Base-by-base conservation (phyloP, 2,113 vertebrate genomes). In the Tamias sibiricus region DNA sequence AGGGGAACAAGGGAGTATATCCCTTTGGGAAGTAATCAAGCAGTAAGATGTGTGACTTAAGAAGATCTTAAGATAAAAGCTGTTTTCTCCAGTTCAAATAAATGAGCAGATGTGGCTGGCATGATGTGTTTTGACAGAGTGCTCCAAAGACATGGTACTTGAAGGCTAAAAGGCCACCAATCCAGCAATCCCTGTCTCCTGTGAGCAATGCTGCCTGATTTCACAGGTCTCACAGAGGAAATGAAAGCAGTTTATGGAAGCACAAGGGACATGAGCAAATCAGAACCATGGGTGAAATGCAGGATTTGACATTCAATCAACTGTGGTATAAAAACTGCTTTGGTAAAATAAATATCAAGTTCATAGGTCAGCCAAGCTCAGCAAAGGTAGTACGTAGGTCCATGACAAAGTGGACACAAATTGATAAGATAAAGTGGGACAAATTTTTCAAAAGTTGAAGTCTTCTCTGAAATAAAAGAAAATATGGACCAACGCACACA, bases 81-180 rank as follows among this genome's bases (percentile, higher is more conserved):
- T 95, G 76, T 95, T 94, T 91, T 69, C 72, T 90, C 69, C 83
- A 26, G 47, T 95, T 97, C 37, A 57, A 40, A 47, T 64, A 85
- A 97, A 83, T 90, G 95, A 89, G 30, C 83, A 96, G 82, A 92
- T 94, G 87, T 95, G 93, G 28, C 59, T 81, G 72, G 37, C n/a
- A 10, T 68, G 88, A 68, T 93, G 62, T 59, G n/a, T 90, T 83
- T 28, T 91, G 87, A 93, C 79, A 94, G 82, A 97, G 47, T 66
- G 28, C 74, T 93, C 77, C 24, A 28, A 91, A 94, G 77, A 93
- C 42, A 32, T 0, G 1, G 64, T 52, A 14, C 93, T 92, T 90
- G 62, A 81, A 95, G 89, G 79, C 82, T 85, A 82, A 69, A 69
- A 71, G 95, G 71, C 75, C 42, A 52, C n/a, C 0, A 0, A n/a